phyloP scores from a whole-genome alignment of 2,888 invertebrate genomes.

The Mythimna pallens region DNA sequence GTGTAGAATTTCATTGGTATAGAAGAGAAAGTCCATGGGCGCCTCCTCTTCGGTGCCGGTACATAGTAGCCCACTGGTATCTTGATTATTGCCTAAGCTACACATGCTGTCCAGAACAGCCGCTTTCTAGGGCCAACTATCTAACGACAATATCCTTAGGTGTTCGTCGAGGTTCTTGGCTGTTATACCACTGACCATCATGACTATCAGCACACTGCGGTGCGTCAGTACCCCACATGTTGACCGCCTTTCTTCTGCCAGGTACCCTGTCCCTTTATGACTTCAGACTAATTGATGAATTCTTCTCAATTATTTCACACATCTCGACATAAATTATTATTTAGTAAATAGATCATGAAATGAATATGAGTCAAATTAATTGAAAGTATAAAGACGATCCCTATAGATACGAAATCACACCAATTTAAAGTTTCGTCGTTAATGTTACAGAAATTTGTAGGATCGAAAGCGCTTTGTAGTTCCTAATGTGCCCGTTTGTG shows the following conservation, averaged over 20 bases:
- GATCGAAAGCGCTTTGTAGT: slow-evolving; percentile 26
- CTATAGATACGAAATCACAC: slow-evolving; percentile 17
- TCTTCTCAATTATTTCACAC: not conserved
- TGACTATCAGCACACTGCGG: not conserved
- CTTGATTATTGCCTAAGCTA: not conserved
- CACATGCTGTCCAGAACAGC: not conserved
- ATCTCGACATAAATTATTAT: not conserved
- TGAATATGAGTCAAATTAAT: not conserved
- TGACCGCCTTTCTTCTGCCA: not conserved
- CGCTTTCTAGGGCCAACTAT: not conserved
- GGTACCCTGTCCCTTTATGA: not conserved
- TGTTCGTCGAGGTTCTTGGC: not conserved
- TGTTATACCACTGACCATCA: not conserved
- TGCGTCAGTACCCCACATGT: not conserved
- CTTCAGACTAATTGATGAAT: not conserved
- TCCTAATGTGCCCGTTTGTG: slow-evolving; percentile 38
- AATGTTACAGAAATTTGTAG: slow-evolving; percentile 20
- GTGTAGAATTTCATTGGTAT: not conserved
- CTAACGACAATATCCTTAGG: not conserved
- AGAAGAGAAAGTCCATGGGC: not conserved
- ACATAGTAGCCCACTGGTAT: not conserved
- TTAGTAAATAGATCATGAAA: not conserved
- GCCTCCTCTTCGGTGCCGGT: not conserved
- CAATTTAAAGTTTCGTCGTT: slow-evolving; percentile 29
- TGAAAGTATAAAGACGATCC: not conserved